A percentile compares a stretch with the other conserved stretches of the same genome.
phyloP scores from a whole-genome alignment of 2,797 vertebrate genomes.

The Lepidocolaptes lacrymiger region DNA sequence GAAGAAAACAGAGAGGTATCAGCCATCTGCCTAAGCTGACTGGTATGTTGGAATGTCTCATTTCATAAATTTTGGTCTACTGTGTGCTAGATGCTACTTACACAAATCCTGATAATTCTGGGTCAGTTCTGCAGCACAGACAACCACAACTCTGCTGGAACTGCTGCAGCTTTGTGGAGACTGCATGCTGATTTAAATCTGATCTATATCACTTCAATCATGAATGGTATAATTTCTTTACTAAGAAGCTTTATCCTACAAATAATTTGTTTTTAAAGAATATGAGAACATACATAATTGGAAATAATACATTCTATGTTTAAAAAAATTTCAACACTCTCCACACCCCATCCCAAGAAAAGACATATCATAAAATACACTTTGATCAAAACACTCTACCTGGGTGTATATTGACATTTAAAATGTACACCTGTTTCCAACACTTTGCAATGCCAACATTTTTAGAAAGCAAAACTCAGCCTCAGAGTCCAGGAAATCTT shows the following conservation, averaged over 20 bases:
- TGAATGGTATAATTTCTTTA: neutral
- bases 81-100: neutral
- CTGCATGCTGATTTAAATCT: neutral
- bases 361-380: neutral
- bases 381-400: neutral
- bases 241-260: neutral
- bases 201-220: neutral
- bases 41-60: neutral
- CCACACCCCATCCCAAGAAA: neutral
- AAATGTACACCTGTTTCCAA: neutral
- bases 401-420: neutral
- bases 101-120: neutral
- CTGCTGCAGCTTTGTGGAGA: neutral
- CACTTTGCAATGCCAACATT: neutral
- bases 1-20: neutral
- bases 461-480: conserved; percentile 4
- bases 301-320: neutral
- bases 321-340: neutral
- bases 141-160: neutral
- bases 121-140: neutral
- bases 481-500: neutral
- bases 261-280: neutral
- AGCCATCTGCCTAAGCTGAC: neutral
- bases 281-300: neutral
- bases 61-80: neutral